A percentile compares a stretch with the other conserved stretches of the same genome.
Evolutionary conservation across 2,113 vertebrate genomes (phyloP).

Genomic region (Tyto alba): DNA sequence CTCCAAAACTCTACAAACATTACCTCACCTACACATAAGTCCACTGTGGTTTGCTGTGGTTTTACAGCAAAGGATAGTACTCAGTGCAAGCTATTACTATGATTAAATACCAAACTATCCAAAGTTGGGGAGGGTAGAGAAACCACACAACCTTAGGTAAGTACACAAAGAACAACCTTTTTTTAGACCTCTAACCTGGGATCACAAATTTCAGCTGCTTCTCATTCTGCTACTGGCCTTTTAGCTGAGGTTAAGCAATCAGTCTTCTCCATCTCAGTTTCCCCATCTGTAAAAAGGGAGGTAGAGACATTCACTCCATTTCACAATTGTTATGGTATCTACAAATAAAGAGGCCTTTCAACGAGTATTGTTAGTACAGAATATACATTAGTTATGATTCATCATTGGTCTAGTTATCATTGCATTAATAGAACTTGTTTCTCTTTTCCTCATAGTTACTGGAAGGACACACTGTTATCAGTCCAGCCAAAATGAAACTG

Average conservation of each 20-base stretch:
- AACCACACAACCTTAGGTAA: not conserved
- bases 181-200: not conserved
- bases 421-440: not conserved
- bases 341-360: not conserved
- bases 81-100: not conserved
- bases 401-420: not conserved
- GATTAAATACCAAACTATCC: not conserved
- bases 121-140: not conserved
- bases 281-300: not conserved
- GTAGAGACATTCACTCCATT: not conserved
- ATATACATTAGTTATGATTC: not conserved
- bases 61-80: not conserved
- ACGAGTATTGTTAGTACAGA: not conserved
- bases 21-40: not conserved
- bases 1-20: not conserved
- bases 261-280: not conserved
- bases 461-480: not conserved
- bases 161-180: not conserved
- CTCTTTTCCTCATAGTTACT: not conserved
- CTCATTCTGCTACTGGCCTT: not conserved
- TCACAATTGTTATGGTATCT: not conserved
- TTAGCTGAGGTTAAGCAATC: not conserved
- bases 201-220: not conserved
- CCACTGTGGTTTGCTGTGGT: not conserved
- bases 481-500: not conserved